Conservation (phyloP, 2,113 vertebrate species). For the Xyrauchen texanus region DNA sequence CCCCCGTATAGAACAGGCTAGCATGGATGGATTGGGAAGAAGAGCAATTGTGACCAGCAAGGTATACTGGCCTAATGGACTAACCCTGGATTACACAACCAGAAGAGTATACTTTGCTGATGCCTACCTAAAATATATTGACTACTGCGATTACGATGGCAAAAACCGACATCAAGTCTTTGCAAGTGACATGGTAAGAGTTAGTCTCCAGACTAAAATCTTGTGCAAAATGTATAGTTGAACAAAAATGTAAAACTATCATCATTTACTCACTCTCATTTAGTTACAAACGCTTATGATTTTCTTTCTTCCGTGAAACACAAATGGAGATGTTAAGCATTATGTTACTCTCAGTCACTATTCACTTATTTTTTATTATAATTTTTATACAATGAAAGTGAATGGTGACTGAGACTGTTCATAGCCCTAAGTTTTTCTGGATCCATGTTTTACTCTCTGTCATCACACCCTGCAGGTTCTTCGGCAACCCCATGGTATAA, state of each 20-base stretch:
- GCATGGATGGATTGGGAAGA: slow-evolving; percentile 70
- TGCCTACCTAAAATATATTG: slow-evolving; percentile 75
- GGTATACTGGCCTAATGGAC: slow-evolving; percentile 75
- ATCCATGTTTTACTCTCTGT: not conserved
- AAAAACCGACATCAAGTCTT: slow-evolving; percentile 68
- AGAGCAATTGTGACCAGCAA: slow-evolving; percentile 69
- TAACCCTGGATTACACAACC: slow-evolving; percentile 75
- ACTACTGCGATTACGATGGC: slow-evolving; percentile 75
- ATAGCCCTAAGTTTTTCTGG: too few relatives aligned
- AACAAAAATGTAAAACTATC: too few relatives aligned
- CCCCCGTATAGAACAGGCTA: slow-evolving; percentile 70
- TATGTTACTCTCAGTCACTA: too few relatives aligned
- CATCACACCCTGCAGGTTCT: slow-evolving; percentile 71
- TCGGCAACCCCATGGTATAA: slow-evolving; percentile 84
- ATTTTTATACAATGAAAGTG: too few relatives aligned
- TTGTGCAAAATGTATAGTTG: too few relatives aligned
- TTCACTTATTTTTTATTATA: too few relatives aligned
- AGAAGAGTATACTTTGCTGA: slow-evolving; percentile 73
- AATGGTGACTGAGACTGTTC: too few relatives aligned
- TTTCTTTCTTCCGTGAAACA: too few relatives aligned
- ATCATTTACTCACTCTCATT: too few relatives aligned
- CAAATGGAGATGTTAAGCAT: too few relatives aligned
- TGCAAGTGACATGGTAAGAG: slow-evolving; percentile 73
- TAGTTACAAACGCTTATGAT: too few relatives aligned
- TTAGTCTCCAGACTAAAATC: too few relatives aligned